Conservation (phyloP, 1,140 invertebrate species). For the Aphis gossypii region DNA sequence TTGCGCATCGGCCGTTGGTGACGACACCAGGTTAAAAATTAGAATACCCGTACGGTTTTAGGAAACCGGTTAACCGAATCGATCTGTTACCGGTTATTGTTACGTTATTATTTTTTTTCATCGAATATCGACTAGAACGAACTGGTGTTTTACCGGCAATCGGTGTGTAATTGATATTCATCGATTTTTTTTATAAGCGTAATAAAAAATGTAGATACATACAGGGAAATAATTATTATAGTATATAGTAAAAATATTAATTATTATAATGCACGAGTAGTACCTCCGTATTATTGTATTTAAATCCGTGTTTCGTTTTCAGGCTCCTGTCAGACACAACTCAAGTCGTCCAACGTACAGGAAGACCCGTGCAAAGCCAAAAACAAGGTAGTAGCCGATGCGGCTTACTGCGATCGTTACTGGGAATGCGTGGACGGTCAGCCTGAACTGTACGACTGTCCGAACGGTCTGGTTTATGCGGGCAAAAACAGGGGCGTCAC, state of each 20-base stretch:
- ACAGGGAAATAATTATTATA: background rate
- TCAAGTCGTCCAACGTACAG: constrained; percentile 60
- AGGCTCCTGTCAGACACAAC: constrained; percentile 57
- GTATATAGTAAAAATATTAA: background rate
- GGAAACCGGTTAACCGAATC: background rate
- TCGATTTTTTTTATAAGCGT: too few species aligned
- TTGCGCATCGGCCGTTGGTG: background rate
- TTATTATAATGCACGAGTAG: background rate
- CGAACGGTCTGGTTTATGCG: constrained; percentile 87
- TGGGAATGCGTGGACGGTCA: constrained; percentile 84
- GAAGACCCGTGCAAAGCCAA: constrained; percentile 63
- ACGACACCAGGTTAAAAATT: background rate
- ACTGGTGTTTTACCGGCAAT: background rate
- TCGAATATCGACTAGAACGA: background rate
- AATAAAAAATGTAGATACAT: too few species aligned
- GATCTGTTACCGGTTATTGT: background rate
- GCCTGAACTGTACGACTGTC: constrained; percentile 85
- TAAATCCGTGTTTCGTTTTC: background rate
- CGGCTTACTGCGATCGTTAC: constrained; percentile 82
- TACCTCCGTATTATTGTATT: background rate
- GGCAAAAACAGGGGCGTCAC: constrained; percentile 85
- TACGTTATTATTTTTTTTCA: background rate
- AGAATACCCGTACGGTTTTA: too few species aligned
- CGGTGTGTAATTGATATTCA: background rate
- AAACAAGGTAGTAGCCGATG: constrained; percentile 73